Percentiles rank a stretch among this genome's conserved stretches.
phyloP scores from a whole-genome alignment of 2,888 invertebrate species.

The Diachrysia chrysitis region DNA sequence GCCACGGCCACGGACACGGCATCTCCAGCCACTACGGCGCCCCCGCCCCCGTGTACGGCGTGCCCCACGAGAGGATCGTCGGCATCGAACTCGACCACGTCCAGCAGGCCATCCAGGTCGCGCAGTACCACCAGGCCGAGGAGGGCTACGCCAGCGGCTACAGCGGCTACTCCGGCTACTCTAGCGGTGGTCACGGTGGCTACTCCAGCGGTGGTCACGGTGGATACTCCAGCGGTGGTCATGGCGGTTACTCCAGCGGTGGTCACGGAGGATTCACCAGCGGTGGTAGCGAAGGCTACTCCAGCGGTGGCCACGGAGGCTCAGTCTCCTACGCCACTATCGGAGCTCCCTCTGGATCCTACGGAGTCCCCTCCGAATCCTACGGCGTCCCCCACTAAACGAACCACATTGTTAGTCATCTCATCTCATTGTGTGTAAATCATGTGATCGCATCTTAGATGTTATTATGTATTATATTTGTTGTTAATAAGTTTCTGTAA shows the following conservation, averaged over 20 bases:
- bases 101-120: slow-evolving; percentile 96
- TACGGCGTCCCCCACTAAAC: slow-evolving; percentile 85
- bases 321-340: slow-evolving; percentile 81
- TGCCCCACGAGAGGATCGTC: slow-evolving; percentile 91
- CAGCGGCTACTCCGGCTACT: slow-evolving; percentile 80
- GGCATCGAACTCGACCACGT: slow-evolving; percentile 95
- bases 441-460: slow-evolving; percentile 87
- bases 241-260: slow-evolving; percentile 77
- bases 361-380: slow-evolving; percentile 85
- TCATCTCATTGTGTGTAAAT: slow-evolving; percentile 82
- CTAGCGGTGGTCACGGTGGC: slow-evolving; percentile 68
- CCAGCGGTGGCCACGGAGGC: slow-evolving; percentile 69
- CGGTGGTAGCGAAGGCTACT: slow-evolving; percentile 81
- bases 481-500: slow-evolving; percentile 88
- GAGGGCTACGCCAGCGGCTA: slow-evolving; percentile 84
- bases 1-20: slow-evolving; percentile 80
- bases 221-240: slow-evolving; percentile 68
- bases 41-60: slow-evolving; percentile 92
- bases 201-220: slow-evolving; percentile 64
- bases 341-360: slow-evolving; percentile 84
- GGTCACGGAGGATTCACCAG: slow-evolving; percentile 73
- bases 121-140: slow-evolving; percentile 94
- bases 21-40: slow-evolving; percentile 92
- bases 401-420: slow-evolving; percentile 77
- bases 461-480: slow-evolving; percentile 82